A percentile compares a stretch with the other conserved stretches of the same genome.
These are phyloP conservation scores for Notothenia rossii DNA, from an alignment of 2,113 vertebrate species.

Conservation along the genomic window DNA sequence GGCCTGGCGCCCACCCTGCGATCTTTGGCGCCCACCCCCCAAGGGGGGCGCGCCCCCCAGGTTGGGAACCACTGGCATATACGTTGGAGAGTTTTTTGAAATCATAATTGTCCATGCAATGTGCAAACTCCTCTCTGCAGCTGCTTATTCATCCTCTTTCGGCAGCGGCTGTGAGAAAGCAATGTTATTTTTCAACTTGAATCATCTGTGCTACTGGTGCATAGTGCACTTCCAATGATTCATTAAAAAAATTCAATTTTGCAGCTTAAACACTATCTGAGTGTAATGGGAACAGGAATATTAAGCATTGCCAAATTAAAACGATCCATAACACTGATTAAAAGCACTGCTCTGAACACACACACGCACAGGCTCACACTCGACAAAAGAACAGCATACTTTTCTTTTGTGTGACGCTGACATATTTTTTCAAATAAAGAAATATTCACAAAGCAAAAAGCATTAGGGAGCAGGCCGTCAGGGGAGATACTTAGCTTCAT, in stretches of 20 bases:
- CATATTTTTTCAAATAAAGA: conserved; percentile 68
- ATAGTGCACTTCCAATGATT: conserved; percentile 60
- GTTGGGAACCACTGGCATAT: not conserved
- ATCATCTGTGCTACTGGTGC: conserved; percentile 69
- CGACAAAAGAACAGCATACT: conserved; percentile 51
- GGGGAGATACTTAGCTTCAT: conserved; percentile 40
- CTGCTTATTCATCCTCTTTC: conserved; percentile 61
- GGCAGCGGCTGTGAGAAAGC: not conserved
- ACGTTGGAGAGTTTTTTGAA: conserved; percentile 26
- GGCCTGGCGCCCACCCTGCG: too few relatives aligned
- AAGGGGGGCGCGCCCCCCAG: too few relatives aligned
- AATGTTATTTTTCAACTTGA: conserved; percentile 73
- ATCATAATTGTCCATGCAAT: conserved; percentile 39
- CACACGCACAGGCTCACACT: conserved; percentile 8
- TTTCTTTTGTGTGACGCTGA: conserved; percentile 59
- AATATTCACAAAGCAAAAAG: conserved; percentile 56
- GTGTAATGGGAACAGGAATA: conserved; percentile 76
- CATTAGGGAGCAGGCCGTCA: conserved; percentile 43
- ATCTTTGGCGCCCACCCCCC: too few relatives aligned
- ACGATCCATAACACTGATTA: conserved; percentile 81
- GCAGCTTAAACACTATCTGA: conserved; percentile 75
- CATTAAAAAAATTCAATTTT: conserved; percentile 74
- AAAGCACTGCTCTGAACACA: conserved; percentile 56
- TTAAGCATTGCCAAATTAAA: conserved; percentile 80
- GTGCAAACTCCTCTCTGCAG: conserved; percentile 46